Conservation (phyloP, 1,140 invertebrate species). For the Tetragnatha versicolor region DNA sequence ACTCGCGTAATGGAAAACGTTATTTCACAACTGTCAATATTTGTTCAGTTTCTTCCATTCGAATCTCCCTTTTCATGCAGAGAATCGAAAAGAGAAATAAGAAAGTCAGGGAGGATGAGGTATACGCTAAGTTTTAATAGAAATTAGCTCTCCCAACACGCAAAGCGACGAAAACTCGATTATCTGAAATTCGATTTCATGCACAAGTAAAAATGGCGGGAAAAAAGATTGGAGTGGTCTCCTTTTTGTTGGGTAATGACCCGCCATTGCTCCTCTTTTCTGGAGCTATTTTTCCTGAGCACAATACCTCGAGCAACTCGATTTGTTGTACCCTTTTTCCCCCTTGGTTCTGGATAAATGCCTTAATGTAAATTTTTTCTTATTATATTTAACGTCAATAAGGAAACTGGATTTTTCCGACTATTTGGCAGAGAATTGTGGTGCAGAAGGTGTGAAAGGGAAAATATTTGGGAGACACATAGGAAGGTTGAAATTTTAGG, state of each 20-base stretch:
- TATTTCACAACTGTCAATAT: no score
- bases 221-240: not conserved
- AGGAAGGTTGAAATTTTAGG: no score
- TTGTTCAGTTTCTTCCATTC: no score
- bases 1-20: not conserved
- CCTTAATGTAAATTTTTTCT: conserved; percentile 37
- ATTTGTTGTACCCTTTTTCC: not conserved
- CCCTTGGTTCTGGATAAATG: no score
- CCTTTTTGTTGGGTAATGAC: conserved; percentile 12
- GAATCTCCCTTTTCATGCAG: not conserved
- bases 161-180: conserved; percentile 34
- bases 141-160: conserved; percentile 20
- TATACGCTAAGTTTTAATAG: conserved; percentile 19
- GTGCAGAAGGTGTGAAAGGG: no score
- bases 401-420: conserved; percentile 30
- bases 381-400: conserved; percentile 32
- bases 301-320: not conserved
- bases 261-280: not conserved
- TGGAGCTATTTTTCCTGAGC: conserved; percentile 1
- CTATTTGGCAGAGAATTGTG: no score
- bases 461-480: no score
- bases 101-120: conserved; percentile 2
- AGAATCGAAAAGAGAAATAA: not conserved
- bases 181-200: conserved; percentile 33
- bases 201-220: not conserved